A percentile compares a stretch with the other conserved stretches of the same genome.
Evolutionary conservation across 2,113 vertebrate genomes (phyloP).

Genomic region (Podiceps cristatus): DNA sequence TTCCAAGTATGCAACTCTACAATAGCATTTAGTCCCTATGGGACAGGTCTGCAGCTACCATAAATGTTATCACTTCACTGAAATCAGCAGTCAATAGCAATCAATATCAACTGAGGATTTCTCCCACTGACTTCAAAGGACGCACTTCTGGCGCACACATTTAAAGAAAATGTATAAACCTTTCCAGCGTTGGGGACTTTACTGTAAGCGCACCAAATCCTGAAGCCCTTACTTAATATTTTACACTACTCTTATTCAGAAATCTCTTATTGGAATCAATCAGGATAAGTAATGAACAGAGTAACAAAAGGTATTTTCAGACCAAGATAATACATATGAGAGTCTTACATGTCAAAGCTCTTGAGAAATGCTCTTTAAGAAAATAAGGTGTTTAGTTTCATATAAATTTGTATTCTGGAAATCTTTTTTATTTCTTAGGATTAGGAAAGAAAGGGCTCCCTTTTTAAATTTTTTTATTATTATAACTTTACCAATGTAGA

Average conservation of each 20-base stretch:
- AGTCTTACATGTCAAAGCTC: not conserved
- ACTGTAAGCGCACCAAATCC: not conserved
- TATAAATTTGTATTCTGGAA: not conserved
- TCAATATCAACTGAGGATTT: not conserved
- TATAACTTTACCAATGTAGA: not conserved
- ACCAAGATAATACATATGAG: not conserved
- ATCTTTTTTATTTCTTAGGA: not conserved
- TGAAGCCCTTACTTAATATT: constrained; percentile 19
- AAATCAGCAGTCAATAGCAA: not conserved
- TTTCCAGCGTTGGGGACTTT: not conserved
- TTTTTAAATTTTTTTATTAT: not conserved
- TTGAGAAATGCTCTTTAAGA: not conserved
- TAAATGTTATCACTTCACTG: constrained; percentile 18
- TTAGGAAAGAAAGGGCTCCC: not conserved
- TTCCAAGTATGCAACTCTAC: constrained; percentile 10
- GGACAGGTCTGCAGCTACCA: not conserved
- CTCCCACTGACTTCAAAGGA: constrained; percentile 26
- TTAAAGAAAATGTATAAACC: constrained; percentile 7
- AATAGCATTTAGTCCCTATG: not conserved
- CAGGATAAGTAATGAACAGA: not conserved
- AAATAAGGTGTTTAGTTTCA: not conserved
- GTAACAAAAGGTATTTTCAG: not conserved
- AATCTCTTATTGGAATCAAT: not conserved
- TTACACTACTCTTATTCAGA: not conserved
- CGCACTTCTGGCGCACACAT: not conserved